Evolutionary conservation across 2,797 vertebrate species (phyloP).

Genomic region (Lemur catta): DNA sequence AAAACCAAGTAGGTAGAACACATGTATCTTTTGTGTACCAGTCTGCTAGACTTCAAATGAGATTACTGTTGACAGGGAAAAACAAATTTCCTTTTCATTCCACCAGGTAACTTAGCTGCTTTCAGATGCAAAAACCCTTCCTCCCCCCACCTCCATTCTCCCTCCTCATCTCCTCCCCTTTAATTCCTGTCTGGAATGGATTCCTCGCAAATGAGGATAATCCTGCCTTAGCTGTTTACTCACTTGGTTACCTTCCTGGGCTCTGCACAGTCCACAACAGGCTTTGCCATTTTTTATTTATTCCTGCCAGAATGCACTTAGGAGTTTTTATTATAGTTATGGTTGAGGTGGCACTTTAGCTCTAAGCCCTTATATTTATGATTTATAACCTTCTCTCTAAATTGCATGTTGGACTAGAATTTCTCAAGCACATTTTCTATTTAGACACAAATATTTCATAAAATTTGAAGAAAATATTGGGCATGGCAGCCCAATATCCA

Average conservation of each 20-base stretch:
- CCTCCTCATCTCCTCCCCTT: neutral
- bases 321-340: conserved; percentile 81
- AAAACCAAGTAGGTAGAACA: conserved; percentile 35
- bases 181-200: conserved; percentile 70
- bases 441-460: conserved; percentile 81
- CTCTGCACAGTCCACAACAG: conserved; percentile 73
- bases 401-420: conserved; percentile 83
- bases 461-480: conserved; percentile 76
- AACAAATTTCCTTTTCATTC: conserved; percentile 67
- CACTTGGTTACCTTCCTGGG: conserved; percentile 78
- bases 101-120: conserved; percentile 52
- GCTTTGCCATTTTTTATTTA: conserved; percentile 80
- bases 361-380: conserved; percentile 80
- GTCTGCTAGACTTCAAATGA: conserved; percentile 50
- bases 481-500: conserved; percentile 18
- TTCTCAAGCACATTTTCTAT: conserved; percentile 79
- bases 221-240: conserved; percentile 80
- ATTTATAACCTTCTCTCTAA: conserved; percentile 83
- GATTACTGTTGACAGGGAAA: conserved; percentile 49
- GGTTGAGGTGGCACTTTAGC: conserved; percentile 81
- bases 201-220: conserved; percentile 74
- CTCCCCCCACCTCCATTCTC: neutral
- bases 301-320: conserved; percentile 81
- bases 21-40: conserved; percentile 47
- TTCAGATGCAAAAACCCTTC: conserved; percentile 62